phyloP scores from a whole-genome alignment of 1,140 invertebrate species.

The Pristionchus pacificus region DNA sequence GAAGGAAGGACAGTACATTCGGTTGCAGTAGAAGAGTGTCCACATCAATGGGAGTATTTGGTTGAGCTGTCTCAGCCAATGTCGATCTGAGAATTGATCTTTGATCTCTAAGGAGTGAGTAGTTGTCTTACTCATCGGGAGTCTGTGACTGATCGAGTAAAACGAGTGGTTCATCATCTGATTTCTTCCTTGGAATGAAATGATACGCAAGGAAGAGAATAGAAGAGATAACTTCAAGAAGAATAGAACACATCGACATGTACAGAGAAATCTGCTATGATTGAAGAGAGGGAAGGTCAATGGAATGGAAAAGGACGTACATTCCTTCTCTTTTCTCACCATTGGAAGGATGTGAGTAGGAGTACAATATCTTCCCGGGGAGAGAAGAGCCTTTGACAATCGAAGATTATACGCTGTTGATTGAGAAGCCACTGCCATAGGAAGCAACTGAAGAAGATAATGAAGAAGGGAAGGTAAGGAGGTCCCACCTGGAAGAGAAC shows the following conservation, averaged over 20 bases:
- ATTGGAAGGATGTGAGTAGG: no score
- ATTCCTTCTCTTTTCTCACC: no score
- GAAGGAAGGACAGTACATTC: not conserved
- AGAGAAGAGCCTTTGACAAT: no score
- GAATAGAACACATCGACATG: not conserved
- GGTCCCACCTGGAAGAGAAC: not conserved
- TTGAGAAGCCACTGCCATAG: not conserved
- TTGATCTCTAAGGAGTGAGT: no score
- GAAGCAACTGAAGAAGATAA: not conserved
- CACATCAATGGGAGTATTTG: not conserved
- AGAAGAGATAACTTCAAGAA: not conserved
- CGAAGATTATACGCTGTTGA: no score
- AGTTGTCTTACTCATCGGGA: no score
- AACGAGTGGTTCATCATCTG: not conserved
- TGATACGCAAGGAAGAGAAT: not conserved
- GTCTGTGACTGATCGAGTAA: no score
- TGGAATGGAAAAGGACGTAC: not conserved
- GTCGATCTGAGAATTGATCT: no score
- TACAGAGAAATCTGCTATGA: no score
- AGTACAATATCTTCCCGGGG: no score
- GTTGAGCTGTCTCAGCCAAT: not conserved
- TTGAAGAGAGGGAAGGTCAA: no score
- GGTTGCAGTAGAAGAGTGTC: not conserved
- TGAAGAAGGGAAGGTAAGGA: not conserved
- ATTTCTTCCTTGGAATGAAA: not conserved